Conservation (phyloP, 2,888 invertebrate species). For the Lepidocyrtoides sp. region DNA sequence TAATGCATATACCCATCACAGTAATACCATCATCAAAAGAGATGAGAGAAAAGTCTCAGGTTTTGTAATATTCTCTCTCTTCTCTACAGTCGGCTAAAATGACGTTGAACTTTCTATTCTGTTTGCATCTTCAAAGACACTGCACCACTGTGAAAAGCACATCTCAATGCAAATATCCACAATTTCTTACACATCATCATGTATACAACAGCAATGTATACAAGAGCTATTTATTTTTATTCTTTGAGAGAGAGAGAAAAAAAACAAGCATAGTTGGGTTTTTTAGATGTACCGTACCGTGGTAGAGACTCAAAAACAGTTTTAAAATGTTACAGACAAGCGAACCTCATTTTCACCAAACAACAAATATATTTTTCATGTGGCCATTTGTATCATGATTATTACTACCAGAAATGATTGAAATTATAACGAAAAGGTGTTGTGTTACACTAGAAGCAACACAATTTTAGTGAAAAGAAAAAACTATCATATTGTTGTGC, state of each 20-base stretch:
- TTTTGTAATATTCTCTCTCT: conserved; percentile 29
- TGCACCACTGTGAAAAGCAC: conserved; percentile 1
- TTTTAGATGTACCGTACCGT: conserved; percentile 1
- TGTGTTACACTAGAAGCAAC: conserved; percentile 3
- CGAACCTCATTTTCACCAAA: neutral
- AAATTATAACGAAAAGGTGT: conserved; percentile 55
- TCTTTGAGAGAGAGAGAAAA: neutral
- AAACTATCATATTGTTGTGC: neutral
- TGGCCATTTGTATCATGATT: neutral
- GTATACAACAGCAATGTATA: neutral
- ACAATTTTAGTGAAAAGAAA: conserved; percentile 2
- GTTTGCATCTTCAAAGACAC: conserved; percentile 39
- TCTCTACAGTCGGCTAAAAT: conserved; percentile 54
- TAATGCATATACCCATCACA: neutral
- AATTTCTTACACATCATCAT: conserved; percentile 33
- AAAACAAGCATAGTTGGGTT: neutral
- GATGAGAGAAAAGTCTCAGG: neutral
- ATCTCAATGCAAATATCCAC: conserved; percentile 21
- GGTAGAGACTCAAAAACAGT: neutral
- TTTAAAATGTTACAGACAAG: conserved; percentile 68
- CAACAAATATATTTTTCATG: conserved; percentile 7
- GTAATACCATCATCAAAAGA: neutral
- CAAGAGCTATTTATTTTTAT: conserved; percentile 27
- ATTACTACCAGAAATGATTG: conserved; percentile 57
- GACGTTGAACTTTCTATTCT: conserved; percentile 70